Evolutionary conservation across 1,140 invertebrate species (phyloP), one percentile per base, ranked within the genome.

Genomic region (Amyelois transitella): DNA sequence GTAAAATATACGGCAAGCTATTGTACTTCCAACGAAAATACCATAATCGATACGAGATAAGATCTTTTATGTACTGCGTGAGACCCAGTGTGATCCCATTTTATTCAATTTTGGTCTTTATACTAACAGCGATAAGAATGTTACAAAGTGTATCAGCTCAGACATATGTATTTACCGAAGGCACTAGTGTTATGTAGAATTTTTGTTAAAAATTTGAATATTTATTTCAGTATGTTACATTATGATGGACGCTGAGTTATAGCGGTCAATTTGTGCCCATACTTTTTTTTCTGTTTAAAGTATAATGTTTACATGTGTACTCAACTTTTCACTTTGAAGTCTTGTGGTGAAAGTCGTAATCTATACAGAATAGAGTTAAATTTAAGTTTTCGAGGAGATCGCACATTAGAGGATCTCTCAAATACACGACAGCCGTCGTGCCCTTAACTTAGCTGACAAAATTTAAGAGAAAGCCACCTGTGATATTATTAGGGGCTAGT

Each of bases 41-140:
- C 45, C 18, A 48, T 48, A 48, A 48, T 48, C 45, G 45, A 48
- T 48, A 48, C 45, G 7, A 48, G 45, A 48, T 48, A 48, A 48
- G 7, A 48, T 48, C 45, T 38, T 38, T 38, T 38, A 38, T 38
- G 32, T 38, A 38, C 32, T 10, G 32, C 32, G 32, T 38, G 6
- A 38, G n/a, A 38, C 32, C 32, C 32, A 38, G 17, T 38, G 12
- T 38, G 32, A 38, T 38, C n/a, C n/a, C n/a, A 14, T 38, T 38
- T 38, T 8, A 38, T 38, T 38, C 32, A 38, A 14, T 14, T 38
- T 14, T 38, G 32, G 32, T 8, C 6, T 14, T 38, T 38, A 38
- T 38, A 38, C 6, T 38, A 14, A 38, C 17, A 8, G 32, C 17
- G 17, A 14, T 14, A 38, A 14, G 2, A 14, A 14, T 38, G 7